Base-by-base conservation (phyloP, 2,113 vertebrate species). In the Egretta garzetta region DNA sequence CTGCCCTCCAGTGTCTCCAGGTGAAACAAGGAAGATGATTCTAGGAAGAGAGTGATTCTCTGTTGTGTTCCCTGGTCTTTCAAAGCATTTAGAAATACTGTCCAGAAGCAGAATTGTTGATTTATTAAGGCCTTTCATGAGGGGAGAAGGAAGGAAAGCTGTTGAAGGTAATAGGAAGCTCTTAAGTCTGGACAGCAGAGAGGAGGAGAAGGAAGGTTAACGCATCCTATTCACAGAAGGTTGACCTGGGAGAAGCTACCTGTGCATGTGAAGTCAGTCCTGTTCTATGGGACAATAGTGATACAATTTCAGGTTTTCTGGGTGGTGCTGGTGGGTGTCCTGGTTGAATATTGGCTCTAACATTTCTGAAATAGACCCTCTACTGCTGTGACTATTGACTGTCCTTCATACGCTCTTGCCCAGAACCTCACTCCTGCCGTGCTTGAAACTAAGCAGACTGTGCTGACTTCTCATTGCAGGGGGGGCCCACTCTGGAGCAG, bases 401-500 rank as follows among this genome's bases (percentile, higher is more conserved):
- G n/a, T 89, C 47, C 47, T n/a, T 68, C 14, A 6, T 35, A 15
- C 0, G 0, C 49, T 52, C 20, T 55, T 86, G 27, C 21, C 68
- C 9, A 2, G 82, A 47, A 92, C 22, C 26, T 90, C 17, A 12
- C 9, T 80, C 20, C 35, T 94, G n/a, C 30, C 1, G 0, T 56
- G 9, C 52, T 76, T 75, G 53, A 71, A 64, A 33, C 30, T 45
- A 59, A 80, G 14, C 37, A 39, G 58, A 8, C 13, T 73, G 15
- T 90, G 23, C 33, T 93, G 58, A 67, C 63, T 43, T 94, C 70
- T 97, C 37, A 49, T 93, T 96, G n/a, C 91, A 99, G 99, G 99
- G 99, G 4, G 99, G 99, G 3, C 99, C 99, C 45, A 99, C 99
- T 3, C 97, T 99, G 97, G 99, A 99, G 84, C 99, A 99, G 98